A percentile compares a stretch with the other conserved stretches of the same genome.
Evolutionary conservation across 2,113 vertebrate genomes (phyloP).

Genomic region (Morone saxatilis): DNA sequence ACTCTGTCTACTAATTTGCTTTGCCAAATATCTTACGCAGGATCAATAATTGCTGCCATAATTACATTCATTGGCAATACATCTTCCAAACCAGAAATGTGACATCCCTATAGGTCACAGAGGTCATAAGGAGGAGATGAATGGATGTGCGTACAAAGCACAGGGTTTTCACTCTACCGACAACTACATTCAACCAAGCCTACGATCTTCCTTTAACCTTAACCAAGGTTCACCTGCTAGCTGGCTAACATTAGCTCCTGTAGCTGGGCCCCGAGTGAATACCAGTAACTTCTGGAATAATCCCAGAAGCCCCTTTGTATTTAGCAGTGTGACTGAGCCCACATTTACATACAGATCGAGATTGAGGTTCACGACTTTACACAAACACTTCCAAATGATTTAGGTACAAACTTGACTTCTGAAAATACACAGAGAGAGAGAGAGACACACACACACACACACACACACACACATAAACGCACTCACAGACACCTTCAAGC

Average conservation of each 20-base stretch:
- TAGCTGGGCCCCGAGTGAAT: background rate
- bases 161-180: background rate
- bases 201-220: background rate
- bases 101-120: background rate
- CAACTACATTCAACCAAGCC: background rate
- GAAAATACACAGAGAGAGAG: background rate
- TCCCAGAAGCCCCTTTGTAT: background rate
- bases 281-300: background rate
- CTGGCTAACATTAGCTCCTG: background rate
- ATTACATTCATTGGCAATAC: background rate
- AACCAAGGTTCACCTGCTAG: background rate
- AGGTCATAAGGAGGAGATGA: background rate
- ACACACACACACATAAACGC: slow-evolving; percentile 2
- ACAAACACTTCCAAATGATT: slow-evolving; percentile 6
- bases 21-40: background rate
- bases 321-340: background rate
- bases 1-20: background rate
- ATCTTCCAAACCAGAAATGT: background rate
- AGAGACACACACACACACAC: background rate
- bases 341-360: background rate
- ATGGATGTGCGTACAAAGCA: background rate
- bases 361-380: background rate
- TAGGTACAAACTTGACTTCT: background rate
- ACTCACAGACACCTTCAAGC: slow-evolving; percentile 13
- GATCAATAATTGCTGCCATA: background rate